Percentiles rank a stretch among this genome's conserved stretches.
phyloP scores from a whole-genome alignment of 2,888 invertebrate species.

The Rhopalosiphum nymphaeae region DNA sequence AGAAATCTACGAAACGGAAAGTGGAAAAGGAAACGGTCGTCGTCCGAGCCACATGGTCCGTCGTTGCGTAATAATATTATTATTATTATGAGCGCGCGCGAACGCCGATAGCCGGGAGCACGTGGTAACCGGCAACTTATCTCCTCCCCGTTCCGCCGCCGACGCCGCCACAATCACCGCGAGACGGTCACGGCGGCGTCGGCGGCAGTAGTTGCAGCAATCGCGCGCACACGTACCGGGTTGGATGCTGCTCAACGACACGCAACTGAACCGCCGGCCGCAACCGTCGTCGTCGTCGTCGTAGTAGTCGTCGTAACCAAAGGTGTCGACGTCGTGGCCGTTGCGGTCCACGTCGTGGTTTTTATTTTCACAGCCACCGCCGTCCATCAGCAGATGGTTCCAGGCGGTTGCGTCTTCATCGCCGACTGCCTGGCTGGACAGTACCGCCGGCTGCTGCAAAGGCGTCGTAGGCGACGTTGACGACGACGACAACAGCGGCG shows the following conservation, averaged over 20 bases:
- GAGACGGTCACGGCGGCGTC: background rate
- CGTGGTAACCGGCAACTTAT: conserved; percentile 25
- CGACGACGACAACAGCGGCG: conserved; percentile 70
- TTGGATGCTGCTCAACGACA: conserved; percentile 47
- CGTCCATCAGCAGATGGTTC: conserved; percentile 41
- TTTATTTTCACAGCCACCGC: background rate
- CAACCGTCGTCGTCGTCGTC: conserved; percentile 4
- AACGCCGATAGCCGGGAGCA: conserved; percentile 19
- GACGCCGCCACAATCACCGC: background rate
- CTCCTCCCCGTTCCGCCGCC: background rate
- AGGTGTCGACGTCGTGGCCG: conserved; percentile 19
- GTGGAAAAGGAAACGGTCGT: background rate
- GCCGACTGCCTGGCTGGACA: conserved; percentile 58
- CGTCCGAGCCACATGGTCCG: background rate
- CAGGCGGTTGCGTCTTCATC: conserved; percentile 66
- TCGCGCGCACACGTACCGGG: conserved; percentile 41
- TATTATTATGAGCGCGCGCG: background rate
- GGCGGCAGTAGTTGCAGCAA: background rate
- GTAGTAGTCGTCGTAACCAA: background rate
- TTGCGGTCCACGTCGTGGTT: background rate
- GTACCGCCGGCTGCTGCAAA: background rate
- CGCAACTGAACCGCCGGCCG: conserved; percentile 47
- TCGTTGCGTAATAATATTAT: conserved; percentile 8
- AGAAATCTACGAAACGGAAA: background rate
- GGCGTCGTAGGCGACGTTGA: conserved; percentile 36